A percentile compares a stretch with the other conserved stretches of the same genome.
Conservation (phyloP, 1,140 invertebrate species). For the Leptinotarsa undecemlineata region DNA sequence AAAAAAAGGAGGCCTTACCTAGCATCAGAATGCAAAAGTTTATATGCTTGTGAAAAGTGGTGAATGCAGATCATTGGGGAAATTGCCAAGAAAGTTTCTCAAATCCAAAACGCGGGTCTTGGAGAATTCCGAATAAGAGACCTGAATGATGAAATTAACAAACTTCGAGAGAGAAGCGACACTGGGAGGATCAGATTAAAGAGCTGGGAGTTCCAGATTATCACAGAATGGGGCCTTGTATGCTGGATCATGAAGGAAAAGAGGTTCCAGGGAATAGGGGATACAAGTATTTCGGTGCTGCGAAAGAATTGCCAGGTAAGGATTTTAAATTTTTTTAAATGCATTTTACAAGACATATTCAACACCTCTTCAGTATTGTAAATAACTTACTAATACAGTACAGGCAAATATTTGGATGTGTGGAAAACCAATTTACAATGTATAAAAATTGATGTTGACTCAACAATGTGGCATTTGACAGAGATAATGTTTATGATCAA, state of each 20-base stretch:
- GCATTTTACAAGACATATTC: too few relatives aligned
- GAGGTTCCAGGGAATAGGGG: constrained; percentile 98
- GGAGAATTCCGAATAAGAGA: constrained; percentile 98
- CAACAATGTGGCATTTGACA: too few relatives aligned
- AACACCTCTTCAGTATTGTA: too few relatives aligned
- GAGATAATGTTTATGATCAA: too few relatives aligned
- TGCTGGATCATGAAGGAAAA: constrained; percentile 94
- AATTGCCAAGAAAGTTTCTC: constrained; percentile 97
- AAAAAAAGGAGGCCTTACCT: constrained; percentile 89
- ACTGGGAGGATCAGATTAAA: constrained; percentile 97
- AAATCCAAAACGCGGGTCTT: constrained; percentile 98
- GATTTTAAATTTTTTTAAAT: too few relatives aligned
- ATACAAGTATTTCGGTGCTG: constrained; percentile 99
- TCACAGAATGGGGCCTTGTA: constrained; percentile 85
- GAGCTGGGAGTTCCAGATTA: constrained; percentile 96
- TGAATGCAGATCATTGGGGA: constrained; percentile 95
- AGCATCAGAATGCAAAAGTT: constrained; percentile 89
- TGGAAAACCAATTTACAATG: too few relatives aligned
- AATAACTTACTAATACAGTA: too few relatives aligned
- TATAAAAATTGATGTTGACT: too few relatives aligned
- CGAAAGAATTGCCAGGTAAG: constrained; percentile 91
- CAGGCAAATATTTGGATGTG: too few relatives aligned
- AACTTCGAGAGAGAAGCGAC: constrained; percentile 92
- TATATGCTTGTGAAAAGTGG: constrained; percentile 93
- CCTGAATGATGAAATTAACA: constrained; percentile 99